phyloP scores from a whole-genome alignment of 2,113 vertebrate species.

The Leucopsar rothschildi region DNA sequence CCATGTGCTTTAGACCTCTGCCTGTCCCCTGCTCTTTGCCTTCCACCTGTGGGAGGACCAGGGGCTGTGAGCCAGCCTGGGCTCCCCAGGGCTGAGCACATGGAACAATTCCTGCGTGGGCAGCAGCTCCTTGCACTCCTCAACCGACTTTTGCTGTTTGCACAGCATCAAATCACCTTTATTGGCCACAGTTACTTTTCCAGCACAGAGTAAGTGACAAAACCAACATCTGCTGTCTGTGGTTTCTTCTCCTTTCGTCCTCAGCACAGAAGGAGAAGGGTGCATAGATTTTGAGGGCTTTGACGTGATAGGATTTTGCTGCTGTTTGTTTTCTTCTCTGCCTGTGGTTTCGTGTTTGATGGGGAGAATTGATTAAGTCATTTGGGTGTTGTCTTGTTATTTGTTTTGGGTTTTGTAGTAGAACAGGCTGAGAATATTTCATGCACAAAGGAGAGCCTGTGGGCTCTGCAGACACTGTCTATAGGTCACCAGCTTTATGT shows the following conservation, averaged over 20 bases:
- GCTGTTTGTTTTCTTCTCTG: background rate
- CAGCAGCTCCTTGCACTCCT: background rate
- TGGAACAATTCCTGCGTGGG: background rate
- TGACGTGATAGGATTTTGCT: background rate
- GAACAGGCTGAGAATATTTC: background rate
- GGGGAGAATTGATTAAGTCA: background rate
- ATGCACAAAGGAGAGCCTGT: background rate
- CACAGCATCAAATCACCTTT: background rate
- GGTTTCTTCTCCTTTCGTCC: background rate
- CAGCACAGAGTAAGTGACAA: background rate
- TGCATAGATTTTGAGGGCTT: background rate
- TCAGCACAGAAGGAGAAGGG: background rate
- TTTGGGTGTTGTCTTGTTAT: background rate
- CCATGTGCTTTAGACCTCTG: background rate
- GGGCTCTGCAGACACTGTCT: background rate
- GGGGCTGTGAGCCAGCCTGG: background rate
- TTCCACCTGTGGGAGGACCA: fast-evolving
- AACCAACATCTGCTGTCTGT: background rate
- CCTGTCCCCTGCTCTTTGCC: background rate
- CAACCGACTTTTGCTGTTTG: background rate
- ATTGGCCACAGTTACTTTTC: background rate
- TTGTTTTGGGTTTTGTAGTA: background rate
- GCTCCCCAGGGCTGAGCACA: background rate
- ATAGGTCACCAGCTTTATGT: background rate
- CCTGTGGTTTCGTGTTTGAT: background rate